Evolutionary conservation across 2,888 invertebrate genomes (phyloP), one percentile per base, ranked within the genome.

Genomic region (Gasteruption jaculator): DNA sequence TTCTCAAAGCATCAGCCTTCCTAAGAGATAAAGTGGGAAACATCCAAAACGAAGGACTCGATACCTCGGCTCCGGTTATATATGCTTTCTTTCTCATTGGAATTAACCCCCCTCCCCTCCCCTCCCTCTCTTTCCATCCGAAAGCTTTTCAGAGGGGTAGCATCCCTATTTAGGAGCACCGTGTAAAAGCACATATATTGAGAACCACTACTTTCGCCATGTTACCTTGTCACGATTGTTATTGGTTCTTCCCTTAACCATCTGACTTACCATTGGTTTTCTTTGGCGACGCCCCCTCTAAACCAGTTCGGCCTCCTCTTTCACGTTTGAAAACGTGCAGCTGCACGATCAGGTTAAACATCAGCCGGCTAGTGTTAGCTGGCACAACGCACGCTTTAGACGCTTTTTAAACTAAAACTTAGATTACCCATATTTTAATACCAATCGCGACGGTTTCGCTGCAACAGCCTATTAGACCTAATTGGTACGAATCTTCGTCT

Each of bases 201-300:
- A 68, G 67, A 51, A 62, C 63, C 67, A 43, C 67, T 65, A 66
- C 25, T n/a, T 61, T 65, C 67, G 67, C 67, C 67, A 67, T 67
- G 62, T 66, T 67, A 60, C 49, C 46, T 50, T 45, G 45, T 52
- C 38, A 41, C 31, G 5, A 12, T 11, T 18, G 18, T 12, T 41
- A 66, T 67, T 67, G 67, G 67, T 48, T 21, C 27, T 16, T 4
- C 5, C 15, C 14, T 24, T 32, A 31, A 33, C 35, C 42, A 43
- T 32, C 44, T 19, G 41, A 31, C 6, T 11, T 33, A 24, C 35
- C 40, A 65, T 65, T 65, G 58, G 65, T 22, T 36, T 46, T 27
- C 5, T 14, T 2, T 20, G 31, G 53, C 53, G 48, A 61, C 65
- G 65, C 66, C 63, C 52, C 49, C 44, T 14, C 40, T 14, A n/a